These are phyloP conservation scores for Oplegnathus fasciatus DNA, from an alignment of 2,113 vertebrate species.

Conservation along the genomic window DNA sequence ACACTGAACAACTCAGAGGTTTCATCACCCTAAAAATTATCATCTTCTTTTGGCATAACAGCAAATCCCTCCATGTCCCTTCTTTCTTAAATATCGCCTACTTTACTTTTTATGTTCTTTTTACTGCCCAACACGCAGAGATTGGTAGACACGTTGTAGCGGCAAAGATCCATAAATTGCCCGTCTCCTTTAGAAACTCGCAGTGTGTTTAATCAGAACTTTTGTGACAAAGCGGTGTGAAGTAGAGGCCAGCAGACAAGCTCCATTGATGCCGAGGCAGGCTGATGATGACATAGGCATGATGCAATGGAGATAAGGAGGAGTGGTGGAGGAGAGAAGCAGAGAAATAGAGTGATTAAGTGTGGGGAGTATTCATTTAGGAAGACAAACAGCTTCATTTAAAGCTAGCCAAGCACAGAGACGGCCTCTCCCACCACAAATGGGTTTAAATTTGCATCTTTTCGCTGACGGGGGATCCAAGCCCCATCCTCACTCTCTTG, in stretches of 20 bases:
- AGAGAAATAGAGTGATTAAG: constrained; percentile 63
- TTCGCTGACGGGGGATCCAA: constrained; percentile 20
- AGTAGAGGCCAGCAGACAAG: constrained; percentile 68
- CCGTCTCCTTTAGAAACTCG: constrained; percentile 36
- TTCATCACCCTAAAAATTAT: neutral
- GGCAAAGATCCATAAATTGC: constrained; percentile 26
- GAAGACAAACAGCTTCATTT: constrained; percentile 81
- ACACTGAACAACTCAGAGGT: neutral
- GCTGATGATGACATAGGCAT: constrained; percentile 60
- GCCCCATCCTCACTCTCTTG: constrained; percentile 21
- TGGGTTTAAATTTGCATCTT: constrained; percentile 68
- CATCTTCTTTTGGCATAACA: constrained; percentile 12
- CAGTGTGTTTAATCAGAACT: constrained; percentile 45
- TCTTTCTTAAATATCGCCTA: neutral
- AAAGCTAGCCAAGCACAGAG: constrained; percentile 73
- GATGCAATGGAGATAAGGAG: constrained; percentile 62
- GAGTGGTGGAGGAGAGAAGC: constrained; percentile 35
- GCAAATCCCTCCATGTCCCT: neutral
- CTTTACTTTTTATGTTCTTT: constrained; percentile 34
- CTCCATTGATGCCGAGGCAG: constrained; percentile 59
- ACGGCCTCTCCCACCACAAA: constrained; percentile 52
- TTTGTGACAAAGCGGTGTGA: constrained; percentile 74
- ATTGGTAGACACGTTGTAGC: neutral
- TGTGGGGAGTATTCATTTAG: constrained; percentile 68
- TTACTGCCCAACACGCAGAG: neutral